Percentiles rank a stretch among this genome's conserved stretches.
Conservation (phyloP, 2,888 invertebrate genomes). For the Ganaspis brasiliensis region DNA sequence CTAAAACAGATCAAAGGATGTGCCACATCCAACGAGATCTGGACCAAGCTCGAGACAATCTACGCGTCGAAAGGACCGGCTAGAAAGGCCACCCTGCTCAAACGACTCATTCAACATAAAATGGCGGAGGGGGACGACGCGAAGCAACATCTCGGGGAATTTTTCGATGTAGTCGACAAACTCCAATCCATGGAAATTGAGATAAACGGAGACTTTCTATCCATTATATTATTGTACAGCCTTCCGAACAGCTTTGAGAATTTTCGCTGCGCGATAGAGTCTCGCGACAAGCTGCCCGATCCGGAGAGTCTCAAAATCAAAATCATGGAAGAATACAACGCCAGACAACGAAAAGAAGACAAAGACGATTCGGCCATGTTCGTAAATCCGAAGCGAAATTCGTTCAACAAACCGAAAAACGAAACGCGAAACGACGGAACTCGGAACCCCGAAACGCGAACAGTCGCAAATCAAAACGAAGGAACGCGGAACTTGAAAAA, state of each 20-base stretch:
- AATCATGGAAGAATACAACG: conserved; percentile 53
- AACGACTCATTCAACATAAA: conserved; percentile 44
- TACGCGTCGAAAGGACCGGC: conserved; percentile 49
- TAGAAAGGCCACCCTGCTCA: conserved; percentile 49
- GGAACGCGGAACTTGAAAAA: background rate
- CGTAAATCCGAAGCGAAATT: background rate
- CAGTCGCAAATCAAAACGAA: background rate
- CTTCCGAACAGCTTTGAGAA: conserved; percentile 58
- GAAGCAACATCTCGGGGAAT: conserved; percentile 49
- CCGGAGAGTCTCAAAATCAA: conserved; percentile 58
- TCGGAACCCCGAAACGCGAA: conserved; percentile 23
- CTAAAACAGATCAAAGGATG: conserved; percentile 49
- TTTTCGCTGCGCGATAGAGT: too few species aligned
- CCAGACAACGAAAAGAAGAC: background rate
- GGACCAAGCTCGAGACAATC: conserved; percentile 41
- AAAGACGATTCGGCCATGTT: conserved; percentile 13
- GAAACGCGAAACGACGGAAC: background rate
- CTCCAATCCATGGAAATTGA: too few species aligned
- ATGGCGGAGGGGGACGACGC: conserved; percentile 52
- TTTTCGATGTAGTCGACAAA: conserved; percentile 59
- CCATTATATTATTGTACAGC: conserved; percentile 58
- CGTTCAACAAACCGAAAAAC: background rate
- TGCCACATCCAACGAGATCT: conserved; percentile 43
- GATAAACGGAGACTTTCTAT: too few species aligned
- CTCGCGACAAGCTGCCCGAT: conserved; percentile 58